Evolutionary conservation across 2,113 vertebrate genomes (phyloP).

Genomic region (Strix uralensis): DNA sequence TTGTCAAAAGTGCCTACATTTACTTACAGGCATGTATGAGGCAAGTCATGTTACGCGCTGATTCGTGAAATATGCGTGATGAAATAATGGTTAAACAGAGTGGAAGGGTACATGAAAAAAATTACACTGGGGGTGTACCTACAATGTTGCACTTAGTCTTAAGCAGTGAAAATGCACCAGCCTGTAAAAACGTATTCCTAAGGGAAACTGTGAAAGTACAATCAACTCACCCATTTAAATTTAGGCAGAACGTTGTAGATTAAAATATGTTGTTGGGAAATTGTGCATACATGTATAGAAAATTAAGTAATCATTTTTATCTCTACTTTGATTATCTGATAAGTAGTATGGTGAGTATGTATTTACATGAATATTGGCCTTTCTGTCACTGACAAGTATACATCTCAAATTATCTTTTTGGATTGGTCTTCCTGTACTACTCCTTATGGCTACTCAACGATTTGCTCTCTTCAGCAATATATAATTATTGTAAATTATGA

Average conservation of each 20-base stretch:
- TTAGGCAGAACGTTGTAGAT: not conserved
- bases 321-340: not conserved
- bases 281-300: not conserved
- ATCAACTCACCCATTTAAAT: not conserved
- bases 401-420: not conserved
- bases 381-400: not conserved
- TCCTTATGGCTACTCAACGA: not conserved
- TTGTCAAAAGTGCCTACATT: not conserved
- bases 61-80: not conserved
- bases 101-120: not conserved
- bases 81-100: not conserved
- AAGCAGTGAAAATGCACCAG: not conserved
- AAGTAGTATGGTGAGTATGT: not conserved
- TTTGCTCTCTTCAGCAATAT: not conserved
- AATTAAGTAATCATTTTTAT: not conserved
- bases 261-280: not conserved
- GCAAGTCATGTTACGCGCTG: not conserved
- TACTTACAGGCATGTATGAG: not conserved
- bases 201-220: not conserved
- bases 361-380: not conserved
- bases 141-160: not conserved
- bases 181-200: not conserved
- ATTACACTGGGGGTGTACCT: not conserved
- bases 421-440: not conserved
- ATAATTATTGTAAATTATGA: not conserved